Base-by-base conservation (phyloP, 64 coral and sea anemone species). In the Acropora yongei region DNA sequence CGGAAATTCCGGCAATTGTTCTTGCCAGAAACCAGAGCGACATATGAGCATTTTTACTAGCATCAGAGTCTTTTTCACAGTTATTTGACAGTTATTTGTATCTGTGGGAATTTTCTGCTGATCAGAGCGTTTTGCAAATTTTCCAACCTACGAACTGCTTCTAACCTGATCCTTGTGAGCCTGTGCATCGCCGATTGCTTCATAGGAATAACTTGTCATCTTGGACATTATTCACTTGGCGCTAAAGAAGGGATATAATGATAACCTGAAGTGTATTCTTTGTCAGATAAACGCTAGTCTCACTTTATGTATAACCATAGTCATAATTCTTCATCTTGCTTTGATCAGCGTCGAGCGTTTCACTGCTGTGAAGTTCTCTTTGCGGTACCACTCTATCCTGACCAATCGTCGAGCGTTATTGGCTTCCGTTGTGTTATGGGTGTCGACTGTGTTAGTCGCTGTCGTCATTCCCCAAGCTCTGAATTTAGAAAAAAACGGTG, bases 131-230 rank as follows among this genome's bases (percentile, higher is more conserved):
- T 80, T 51, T 39, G 80, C 55, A 61, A 69, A 49, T 79, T 80
- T 49, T 44, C n/a, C 43, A 12, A 40, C 11, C 67, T 90, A 2
- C 88, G 77, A 39, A 90, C 61, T 19, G 43, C 63, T 10, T 90
- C 88, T 6, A 90, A 90, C 61, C 16, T 40, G 1, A 71, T 90
- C 39, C 6, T 48, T 16, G 55, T 90, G 10, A 90, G 88, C 47
- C 71, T 90, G 77, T 78, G 75, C n/a, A 14, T 69, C 9, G 77
- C 76, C n/a, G 47, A 80, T 17, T 12, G 77, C 13, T 78, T 90
- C 8, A 79, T 80, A 46, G 44, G 47, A 45, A 8, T 51, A 16
- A 19, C 68, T 57, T 41, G n/a, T 63, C 19, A 17, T 60, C n/a
- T 46, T 55, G 1, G 5, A 55, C 5, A 55, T 55, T 55, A 3